These are phyloP conservation scores for Halcyon smyrnensis DNA, from an alignment of 2,797 vertebrate genomes.

Conservation along the genomic window DNA sequence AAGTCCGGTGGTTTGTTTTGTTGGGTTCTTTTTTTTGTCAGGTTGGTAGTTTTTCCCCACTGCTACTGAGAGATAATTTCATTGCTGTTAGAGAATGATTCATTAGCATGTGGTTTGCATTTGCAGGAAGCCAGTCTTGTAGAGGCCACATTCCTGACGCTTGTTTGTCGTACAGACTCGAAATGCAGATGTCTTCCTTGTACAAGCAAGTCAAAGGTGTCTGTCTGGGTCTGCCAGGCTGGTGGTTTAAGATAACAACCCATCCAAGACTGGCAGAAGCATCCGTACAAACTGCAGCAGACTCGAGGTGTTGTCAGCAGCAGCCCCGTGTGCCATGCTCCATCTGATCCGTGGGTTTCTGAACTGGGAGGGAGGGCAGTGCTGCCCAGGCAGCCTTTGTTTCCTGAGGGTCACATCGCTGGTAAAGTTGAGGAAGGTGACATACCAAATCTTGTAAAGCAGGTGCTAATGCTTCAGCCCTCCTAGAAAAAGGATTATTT, in stretches of 20 bases:
- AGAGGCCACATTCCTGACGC: constrained; percentile 38
- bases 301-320: neutral
- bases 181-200: constrained; percentile 16
- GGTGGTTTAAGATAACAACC: neutral
- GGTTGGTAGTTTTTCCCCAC: neutral
- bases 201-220: constrained; percentile 1
- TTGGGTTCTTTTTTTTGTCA: neutral
- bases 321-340: neutral
- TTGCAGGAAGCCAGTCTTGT: constrained; percentile 41
- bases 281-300: neutral
- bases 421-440: neutral
- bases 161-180: neutral
- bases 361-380: neutral
- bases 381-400: neutral
- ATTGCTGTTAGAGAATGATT: constrained; percentile 37
- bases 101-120: constrained; percentile 45
- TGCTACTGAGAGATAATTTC: constrained; percentile 7
- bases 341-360: neutral
- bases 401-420: neutral
- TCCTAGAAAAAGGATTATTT: neutral
- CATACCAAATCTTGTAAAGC: neutral
- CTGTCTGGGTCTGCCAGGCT: neutral
- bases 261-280: neutral
- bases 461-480: neutral
- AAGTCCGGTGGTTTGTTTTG: neutral